phyloP scores from a whole-genome alignment of 2,113 vertebrate species.

The Chloroceryle aenea region DNA sequence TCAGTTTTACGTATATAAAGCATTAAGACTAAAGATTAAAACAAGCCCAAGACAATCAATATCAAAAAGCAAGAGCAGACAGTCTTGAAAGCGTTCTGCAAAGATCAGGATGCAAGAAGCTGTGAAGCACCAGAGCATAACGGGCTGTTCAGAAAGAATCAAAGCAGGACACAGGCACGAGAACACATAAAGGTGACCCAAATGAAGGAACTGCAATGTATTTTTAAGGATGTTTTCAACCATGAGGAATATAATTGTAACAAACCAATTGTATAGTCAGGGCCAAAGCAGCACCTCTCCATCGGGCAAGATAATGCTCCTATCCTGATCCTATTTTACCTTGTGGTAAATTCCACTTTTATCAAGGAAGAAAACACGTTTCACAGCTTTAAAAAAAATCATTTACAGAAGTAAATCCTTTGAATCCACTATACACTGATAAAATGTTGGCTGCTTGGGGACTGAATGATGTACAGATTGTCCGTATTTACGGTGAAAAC shows the following conservation, averaged over 20 bases:
- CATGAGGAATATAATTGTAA: neutral
- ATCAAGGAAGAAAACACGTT: neutral
- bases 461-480: neutral
- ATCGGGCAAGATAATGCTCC: neutral
- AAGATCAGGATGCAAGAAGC: neutral
- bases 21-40: neutral
- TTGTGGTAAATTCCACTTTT: neutral
- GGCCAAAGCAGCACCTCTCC: neutral
- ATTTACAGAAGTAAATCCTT: accelerated
- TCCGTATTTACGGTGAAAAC: neutral
- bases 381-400: neutral
- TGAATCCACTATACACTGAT: neutral
- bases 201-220: accelerated
- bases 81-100: neutral
- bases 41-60: neutral
- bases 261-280: accelerated
- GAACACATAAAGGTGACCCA: neutral
- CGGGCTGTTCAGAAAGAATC: neutral
- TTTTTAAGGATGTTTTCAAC: neutral
- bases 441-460: neutral
- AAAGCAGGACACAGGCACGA: neutral
- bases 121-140: neutral
- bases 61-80: neutral
- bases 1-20: neutral
- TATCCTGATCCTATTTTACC: neutral